Base-by-base conservation (phyloP, 2,888 invertebrate species). In the Eilema griseolum region DNA sequence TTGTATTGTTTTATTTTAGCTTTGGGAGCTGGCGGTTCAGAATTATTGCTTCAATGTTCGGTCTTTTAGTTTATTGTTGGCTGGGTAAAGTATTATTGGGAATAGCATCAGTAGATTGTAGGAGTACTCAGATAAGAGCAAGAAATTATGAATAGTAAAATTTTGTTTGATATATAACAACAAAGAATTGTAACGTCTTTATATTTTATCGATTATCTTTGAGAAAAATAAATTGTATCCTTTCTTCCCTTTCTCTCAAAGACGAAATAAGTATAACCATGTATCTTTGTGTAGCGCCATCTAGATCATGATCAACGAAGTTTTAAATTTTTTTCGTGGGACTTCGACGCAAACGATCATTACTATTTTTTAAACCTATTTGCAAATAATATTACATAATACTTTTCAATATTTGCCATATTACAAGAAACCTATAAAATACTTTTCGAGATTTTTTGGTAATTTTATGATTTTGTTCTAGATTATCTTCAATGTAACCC, bases 401-500 rank as follows among this genome's bases (percentile, higher is more conserved):
- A 37, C 4, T 41, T 41, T 16, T 4, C 16, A 16, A 41, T 41
- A 16, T 41, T 46, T 5, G 7, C 46, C 20, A 46, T 46, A 46
- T 20, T 41, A 46, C 0, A 7, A 0, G 20, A 46, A 20, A 46
- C 46, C 8, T 20, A 7, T 46, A 4, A 1, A 46, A n/a, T n/a
- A 46, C 24, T 24, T 57, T 1, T 11, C 3, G 14, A 0, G 24
- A n/a, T 31, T n/a, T 31, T 31, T 1, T 61, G 10, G 28, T 28
- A 28, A 28, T 28, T 46, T 14, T 41, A n/a, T 56, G 20, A 7
- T 75, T 75, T 87, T 87, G 79, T 89, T 89, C 3, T 86, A 96
- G 96, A 96, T 97, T 68, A 97, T 98, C 77, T 97, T 97, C 88
- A 98, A 98, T 88, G 97, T 98, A 24, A 97, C 98, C 16, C 95